Base-by-base conservation (phyloP, 1,140 invertebrate species). In the Drosophila takahashii region DNA sequence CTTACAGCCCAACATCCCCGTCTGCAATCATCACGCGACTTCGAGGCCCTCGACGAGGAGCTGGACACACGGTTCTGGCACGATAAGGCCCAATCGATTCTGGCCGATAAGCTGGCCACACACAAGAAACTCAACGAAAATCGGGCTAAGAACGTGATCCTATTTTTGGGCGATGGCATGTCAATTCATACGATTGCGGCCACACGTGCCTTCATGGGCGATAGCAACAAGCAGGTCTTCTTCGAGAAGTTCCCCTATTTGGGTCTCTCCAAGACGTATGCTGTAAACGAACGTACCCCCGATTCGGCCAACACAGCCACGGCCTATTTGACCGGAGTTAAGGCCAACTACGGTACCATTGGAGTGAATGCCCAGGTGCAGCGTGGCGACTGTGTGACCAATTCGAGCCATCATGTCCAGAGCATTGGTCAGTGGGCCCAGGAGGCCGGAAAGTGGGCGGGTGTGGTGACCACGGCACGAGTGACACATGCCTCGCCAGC, bases 141-240 rank as follows among this genome's bases (percentile, higher is more conserved):
- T 2, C 79, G 72, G 3, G 96, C 96, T 6, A 96, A 95, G 79
- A 96, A 96, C 87, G 93, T 96, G 7, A 95, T 97, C 32, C 83
- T 97, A 54, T 97, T 96, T 87, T 87, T 97, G 27, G 96, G 96
- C 1, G 96, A 97, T 81, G 96, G 96, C 9, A 96, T 97, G 95
- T 95, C 95, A 8, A 91, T 96, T n/a, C 93, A 95, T 2, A 96
- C 96, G 7, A 87, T 96, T 8, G 94, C 95, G 0, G 95, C 95
- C 0, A 94, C 95, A 10, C 92, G 96, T 39, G 94, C 95, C 26
- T 94, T 94, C 57, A 93, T 94, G 78, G 95, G 95, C 0, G 95
- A 93, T 27, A 95, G 96, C 92, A 95, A 96, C 78, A 85, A 92
- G 8, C 89, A 94, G 60, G 93, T 97, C 4, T 93, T 92, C 36